Percentiles rank a stretch among this genome's conserved stretches.
Conservation (phyloP, 1,140 invertebrate genomes). For the Drosophila azteca region DNA sequence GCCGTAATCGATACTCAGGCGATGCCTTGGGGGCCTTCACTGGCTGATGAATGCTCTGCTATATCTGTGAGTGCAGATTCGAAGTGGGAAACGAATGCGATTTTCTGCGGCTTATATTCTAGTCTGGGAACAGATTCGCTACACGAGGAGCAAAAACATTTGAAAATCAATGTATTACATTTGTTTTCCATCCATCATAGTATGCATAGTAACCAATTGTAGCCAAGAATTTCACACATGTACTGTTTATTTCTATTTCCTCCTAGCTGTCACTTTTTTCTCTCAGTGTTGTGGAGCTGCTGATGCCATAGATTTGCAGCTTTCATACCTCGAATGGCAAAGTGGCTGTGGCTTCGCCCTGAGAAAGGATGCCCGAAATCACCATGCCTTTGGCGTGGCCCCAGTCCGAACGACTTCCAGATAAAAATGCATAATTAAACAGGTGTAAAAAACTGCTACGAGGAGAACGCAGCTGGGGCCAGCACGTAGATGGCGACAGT, state of each 20-base stretch:
- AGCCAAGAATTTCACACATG: too few relatives aligned
- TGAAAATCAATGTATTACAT: too few relatives aligned
- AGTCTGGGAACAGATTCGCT: too few relatives aligned
- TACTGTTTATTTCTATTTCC: too few relatives aligned
- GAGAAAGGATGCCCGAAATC: slow-evolving; percentile 46
- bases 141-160: too few relatives aligned
- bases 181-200: too few relatives aligned
- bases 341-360: slow-evolving; percentile 13
- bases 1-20: slow-evolving; percentile 23
- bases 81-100: too few relatives aligned
- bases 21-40: background rate
- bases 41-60: slow-evolving; percentile 18
- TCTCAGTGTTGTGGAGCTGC: slow-evolving; percentile 5
- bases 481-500: slow-evolving; percentile 19
- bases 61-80: slow-evolving; percentile 21
- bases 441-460: slow-evolving; percentile 17
- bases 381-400: slow-evolving; percentile 28
- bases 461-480: slow-evolving; percentile 45
- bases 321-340: slow-evolving; percentile 52
- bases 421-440: slow-evolving; percentile 82
- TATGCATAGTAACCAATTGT: too few relatives aligned
- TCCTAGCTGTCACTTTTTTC: background rate
- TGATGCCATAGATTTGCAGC: slow-evolving; percentile 45
- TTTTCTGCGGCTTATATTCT: too few relatives aligned
- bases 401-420: slow-evolving; percentile 37